Evolutionary conservation across 2,113 vertebrate genomes (phyloP).

Genomic region (Mugil cephalus): DNA sequence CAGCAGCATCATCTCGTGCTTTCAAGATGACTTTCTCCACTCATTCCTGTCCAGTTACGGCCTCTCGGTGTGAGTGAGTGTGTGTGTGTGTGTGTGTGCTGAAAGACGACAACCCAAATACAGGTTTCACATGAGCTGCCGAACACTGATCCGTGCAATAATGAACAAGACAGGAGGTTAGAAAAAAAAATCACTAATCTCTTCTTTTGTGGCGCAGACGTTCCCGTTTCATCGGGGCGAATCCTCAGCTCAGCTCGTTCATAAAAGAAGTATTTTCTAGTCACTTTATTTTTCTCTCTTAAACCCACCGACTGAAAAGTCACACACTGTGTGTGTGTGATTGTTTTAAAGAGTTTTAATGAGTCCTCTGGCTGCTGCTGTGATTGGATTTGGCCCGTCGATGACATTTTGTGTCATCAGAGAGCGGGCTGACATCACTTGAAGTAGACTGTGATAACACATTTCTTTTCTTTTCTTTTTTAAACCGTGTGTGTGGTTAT

Average conservation of each 20-base stretch:
- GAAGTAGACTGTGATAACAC: not conserved
- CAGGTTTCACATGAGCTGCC: constrained; percentile 61
- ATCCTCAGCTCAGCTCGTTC: constrained; percentile 18
- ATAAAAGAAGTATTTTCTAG: constrained; percentile 15
- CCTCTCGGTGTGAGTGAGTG: not conserved
- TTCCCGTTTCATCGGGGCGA: constrained; percentile 20
- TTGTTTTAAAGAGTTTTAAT: constrained; percentile 5
- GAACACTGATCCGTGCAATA: constrained; percentile 63
- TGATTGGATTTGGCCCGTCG: constrained; percentile 23
- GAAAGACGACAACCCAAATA: constrained; percentile 60
- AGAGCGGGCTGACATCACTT: constrained; percentile 29
- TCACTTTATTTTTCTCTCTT: not conserved
- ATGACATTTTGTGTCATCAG: constrained; percentile 41
- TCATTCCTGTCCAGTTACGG: constrained; percentile 63
- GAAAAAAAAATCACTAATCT: constrained; percentile 35
- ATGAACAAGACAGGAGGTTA: constrained; percentile 48
- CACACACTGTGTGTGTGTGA: not conserved
- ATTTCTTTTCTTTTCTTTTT: not conserved
- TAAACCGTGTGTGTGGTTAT: not conserved
- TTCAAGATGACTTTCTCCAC: constrained; percentile 54
- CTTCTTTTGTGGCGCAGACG: constrained; percentile 16
- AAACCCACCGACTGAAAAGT: constrained; percentile 4
- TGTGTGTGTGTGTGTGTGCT: constrained; percentile 30
- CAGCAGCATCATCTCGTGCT: constrained; percentile 50
- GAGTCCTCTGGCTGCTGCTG: constrained; percentile 21